phyloP scores from a whole-genome alignment of 2,113 vertebrate species.

The Podarcis raffonei region DNA sequence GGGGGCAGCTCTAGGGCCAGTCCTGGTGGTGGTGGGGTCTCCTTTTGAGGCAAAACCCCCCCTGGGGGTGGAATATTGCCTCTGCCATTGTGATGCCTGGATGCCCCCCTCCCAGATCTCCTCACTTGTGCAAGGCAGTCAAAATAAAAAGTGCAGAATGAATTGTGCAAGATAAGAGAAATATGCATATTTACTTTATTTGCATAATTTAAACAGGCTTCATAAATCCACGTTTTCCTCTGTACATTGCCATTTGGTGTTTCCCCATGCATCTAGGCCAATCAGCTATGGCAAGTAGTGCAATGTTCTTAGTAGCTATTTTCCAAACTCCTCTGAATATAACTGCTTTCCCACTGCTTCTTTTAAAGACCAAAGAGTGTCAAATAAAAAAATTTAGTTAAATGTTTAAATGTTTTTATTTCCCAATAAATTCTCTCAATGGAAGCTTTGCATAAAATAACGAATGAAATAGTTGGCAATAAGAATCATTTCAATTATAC shows the following conservation, averaged over 20 bases:
- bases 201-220: not conserved
- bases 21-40: too few species aligned
- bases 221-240: not conserved
- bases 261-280: not conserved
- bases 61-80: too few species aligned
- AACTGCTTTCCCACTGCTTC: not conserved
- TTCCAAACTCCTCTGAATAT: not conserved
- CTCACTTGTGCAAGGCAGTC: not conserved
- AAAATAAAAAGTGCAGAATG: not conserved
- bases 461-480: not conserved
- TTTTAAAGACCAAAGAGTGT: not conserved
- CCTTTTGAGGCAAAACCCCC: too few species aligned
- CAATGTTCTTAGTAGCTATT: not conserved
- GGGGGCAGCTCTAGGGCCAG: too few species aligned
- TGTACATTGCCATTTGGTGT: not conserved
- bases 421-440: not conserved
- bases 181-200: not conserved
- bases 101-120: too few species aligned
- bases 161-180: not conserved
- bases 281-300: not conserved
- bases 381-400: not conserved
- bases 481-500: conserved; percentile 10
- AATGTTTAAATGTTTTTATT: not conserved
- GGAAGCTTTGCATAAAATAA: not conserved
- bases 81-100: too few species aligned